Evolutionary conservation across 2,113 vertebrate genomes (phyloP).

Genomic region (Taxidea taxus): DNA sequence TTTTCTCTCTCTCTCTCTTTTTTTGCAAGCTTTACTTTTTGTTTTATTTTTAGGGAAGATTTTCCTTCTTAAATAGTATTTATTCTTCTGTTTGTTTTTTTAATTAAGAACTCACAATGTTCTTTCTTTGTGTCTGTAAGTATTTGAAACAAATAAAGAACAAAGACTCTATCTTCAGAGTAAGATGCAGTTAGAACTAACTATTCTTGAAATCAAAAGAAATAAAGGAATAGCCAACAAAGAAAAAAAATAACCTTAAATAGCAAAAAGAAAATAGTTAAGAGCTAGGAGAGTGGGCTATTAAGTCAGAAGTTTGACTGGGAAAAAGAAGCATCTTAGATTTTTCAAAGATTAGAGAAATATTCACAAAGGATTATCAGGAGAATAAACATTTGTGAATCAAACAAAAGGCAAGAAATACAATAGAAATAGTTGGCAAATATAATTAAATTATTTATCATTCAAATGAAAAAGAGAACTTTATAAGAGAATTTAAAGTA

Average conservation of each 20-base stretch:
- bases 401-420: not conserved
- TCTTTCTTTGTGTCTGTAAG: conserved; percentile 80
- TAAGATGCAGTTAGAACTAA: not conserved
- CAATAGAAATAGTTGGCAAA: not conserved
- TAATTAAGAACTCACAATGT: conserved; percentile 86
- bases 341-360: not conserved
- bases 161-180: not conserved
- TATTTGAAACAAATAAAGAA: not conserved
- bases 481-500: not conserved
- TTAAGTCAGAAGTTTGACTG: not conserved
- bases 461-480: not conserved
- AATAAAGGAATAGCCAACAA: not conserved
- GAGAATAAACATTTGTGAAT: not conserved
- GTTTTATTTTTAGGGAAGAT: conserved; percentile 81
- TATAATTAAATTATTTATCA: not conserved
- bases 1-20: conserved; percentile 58
- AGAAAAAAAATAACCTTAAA: not conserved
- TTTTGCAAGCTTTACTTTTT: conserved; percentile 84
- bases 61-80: conserved; percentile 83
- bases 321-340: not conserved
- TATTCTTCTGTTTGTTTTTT: conserved; percentile 85
- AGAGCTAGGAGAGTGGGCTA: not conserved
- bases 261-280: not conserved
- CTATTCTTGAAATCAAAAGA: not conserved
- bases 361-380: not conserved